Conservation (phyloP, 1,140 invertebrate species). For the Tenebrio molitor region DNA sequence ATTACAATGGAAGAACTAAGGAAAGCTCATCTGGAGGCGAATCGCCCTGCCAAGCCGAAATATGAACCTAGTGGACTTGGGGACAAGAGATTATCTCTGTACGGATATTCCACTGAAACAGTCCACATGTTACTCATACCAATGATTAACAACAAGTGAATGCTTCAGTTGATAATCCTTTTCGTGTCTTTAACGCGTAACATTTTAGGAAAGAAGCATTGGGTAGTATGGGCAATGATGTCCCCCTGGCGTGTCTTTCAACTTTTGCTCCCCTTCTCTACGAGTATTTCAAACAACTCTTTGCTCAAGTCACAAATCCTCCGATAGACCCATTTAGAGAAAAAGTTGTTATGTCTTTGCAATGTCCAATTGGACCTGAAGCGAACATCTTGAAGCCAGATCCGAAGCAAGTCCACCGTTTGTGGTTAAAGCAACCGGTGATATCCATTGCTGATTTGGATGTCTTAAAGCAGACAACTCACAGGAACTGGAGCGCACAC, state of each 20-base stretch:
- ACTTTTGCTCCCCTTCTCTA: constrained; percentile 94
- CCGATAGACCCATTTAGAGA: constrained; percentile 99
- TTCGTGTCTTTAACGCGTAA: too few relatives aligned
- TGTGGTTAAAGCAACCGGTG: constrained; percentile 96
- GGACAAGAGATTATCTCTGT: constrained; percentile 91
- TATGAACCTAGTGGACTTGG: constrained; percentile 72
- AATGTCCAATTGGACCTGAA: constrained; percentile 92
- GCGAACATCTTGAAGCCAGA: constrained; percentile 94
- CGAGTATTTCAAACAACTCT: constrained; percentile 99
- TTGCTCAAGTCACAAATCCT: constrained; percentile 99
- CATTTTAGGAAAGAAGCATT: constrained; percentile 95
- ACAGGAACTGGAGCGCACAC: constrained; percentile 92
- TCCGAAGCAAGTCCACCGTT: constrained; percentile 84
- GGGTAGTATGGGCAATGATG: constrained; percentile 99
- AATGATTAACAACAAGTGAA: constrained; percentile 96
- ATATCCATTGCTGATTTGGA: constrained; percentile 92
- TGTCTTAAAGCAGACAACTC: constrained; percentile 86
- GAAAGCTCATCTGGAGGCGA: constrained; percentile 66
- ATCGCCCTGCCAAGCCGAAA: constrained; percentile 67
- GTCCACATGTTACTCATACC: constrained; percentile 94
- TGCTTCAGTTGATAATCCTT: neutral
- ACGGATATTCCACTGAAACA: constrained; percentile 96
- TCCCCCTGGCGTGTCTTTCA: constrained; percentile 96
- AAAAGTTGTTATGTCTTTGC: constrained; percentile 98
- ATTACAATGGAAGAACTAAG: constrained; percentile 79